Evolutionary conservation across 2,113 vertebrate genomes (phyloP).

Genomic region (Nibea albiflora): DNA sequence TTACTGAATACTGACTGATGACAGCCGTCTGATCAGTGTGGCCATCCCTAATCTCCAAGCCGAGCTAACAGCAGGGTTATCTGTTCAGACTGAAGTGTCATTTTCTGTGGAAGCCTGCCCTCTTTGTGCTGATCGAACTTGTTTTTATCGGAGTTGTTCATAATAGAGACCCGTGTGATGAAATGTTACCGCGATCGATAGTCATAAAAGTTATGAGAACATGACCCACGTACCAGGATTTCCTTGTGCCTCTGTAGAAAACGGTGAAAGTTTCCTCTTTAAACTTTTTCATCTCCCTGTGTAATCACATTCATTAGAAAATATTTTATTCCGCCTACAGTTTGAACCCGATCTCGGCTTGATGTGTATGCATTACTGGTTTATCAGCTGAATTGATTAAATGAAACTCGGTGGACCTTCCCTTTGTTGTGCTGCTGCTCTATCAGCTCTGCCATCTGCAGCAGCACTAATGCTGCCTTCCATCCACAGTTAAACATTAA

Average conservation of each 20-base stretch:
- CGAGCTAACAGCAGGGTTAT: background rate
- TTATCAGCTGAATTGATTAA: slow-evolving; percentile 8
- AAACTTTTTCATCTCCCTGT: background rate
- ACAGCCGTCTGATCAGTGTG: no score
- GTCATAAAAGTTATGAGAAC: background rate
- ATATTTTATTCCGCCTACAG: background rate
- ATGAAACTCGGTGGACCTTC: background rate
- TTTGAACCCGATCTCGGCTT: background rate
- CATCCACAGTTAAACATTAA: slow-evolving; percentile 8
- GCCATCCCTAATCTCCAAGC: background rate
- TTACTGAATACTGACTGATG: no score
- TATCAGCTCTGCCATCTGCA: background rate
- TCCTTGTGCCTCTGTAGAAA: background rate
- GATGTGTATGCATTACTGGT: background rate
- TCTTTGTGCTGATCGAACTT: background rate
- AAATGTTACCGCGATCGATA: background rate
- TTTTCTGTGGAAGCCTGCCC: background rate
- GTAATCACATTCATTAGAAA: background rate
- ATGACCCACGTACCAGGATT: background rate
- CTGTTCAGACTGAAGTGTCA: background rate
- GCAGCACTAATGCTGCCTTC: slow-evolving; percentile 4
- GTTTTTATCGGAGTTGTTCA: background rate
- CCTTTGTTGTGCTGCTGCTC: slow-evolving; percentile 3
- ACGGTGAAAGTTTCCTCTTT: background rate
- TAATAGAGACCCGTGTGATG: background rate